phyloP scores from a whole-genome alignment of 2,113 vertebrate genomes.

The Pterocles gutturalis region DNA sequence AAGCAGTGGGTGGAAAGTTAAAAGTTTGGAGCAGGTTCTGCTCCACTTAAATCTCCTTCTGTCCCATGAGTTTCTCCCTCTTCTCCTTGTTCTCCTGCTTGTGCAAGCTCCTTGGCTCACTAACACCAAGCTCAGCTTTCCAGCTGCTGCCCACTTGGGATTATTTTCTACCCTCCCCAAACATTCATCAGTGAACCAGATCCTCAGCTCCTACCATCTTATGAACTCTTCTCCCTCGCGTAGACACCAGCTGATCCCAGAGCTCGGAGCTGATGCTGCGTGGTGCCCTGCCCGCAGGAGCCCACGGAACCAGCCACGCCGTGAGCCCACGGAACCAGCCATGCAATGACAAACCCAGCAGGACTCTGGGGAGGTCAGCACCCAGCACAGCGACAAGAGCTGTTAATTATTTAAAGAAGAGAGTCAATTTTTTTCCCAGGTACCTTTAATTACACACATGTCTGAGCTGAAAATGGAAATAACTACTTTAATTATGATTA shows the following conservation, averaged over 20 bases:
- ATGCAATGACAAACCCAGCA: not conserved
- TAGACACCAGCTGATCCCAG: not conserved
- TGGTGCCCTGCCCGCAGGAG: not conserved
- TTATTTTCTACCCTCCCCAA: not conserved
- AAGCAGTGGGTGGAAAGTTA: not conserved
- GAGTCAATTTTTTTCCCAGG: not conserved
- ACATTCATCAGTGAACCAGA: not conserved
- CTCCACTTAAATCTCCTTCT: not conserved
- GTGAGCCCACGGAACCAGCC: too few species aligned
- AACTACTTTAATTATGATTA: conserved; percentile 19
- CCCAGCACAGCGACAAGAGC: not conserved
- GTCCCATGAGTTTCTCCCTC: not conserved
- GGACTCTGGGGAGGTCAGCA: not conserved
- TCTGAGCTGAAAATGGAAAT: conserved; percentile 16
- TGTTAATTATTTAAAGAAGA: not conserved
- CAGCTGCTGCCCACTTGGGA: not conserved
- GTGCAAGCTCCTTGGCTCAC: not conserved
- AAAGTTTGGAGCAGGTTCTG: not conserved
- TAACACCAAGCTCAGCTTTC: not conserved
- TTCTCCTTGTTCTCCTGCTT: not conserved
- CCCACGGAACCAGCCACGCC: not conserved
- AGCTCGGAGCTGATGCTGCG: not conserved
- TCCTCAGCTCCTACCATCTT: not conserved
- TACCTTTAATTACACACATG: conserved; percentile 45
- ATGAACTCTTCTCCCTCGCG: not conserved